Conservation (phyloP, 2,888 invertebrate species). For the Tenthredo distinguenda region DNA sequence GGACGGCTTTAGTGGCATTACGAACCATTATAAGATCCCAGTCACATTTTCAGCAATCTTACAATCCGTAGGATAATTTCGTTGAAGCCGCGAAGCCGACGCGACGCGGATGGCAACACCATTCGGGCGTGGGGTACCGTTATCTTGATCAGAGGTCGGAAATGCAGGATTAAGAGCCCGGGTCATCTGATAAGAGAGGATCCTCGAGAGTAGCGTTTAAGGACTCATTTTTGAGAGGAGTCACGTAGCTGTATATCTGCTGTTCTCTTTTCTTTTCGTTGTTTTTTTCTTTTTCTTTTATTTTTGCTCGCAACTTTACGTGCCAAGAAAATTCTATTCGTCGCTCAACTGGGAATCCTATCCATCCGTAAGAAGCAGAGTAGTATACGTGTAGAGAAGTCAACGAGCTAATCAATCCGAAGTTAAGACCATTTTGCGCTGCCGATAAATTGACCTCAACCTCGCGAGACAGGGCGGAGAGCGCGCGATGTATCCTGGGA, state of each 20-base stretch:
- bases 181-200: slow-evolving; percentile 42
- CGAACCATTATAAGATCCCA: not conserved
- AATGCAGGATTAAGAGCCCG: slow-evolving; percentile 37
- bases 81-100: not conserved
- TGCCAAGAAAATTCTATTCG: not conserved
- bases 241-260: not conserved
- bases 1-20: not conserved
- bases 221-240: not conserved
- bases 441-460: slow-evolving; percentile 40
- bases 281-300: not conserved
- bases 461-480: not conserved
- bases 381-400: not conserved
- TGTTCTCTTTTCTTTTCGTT: not conserved
- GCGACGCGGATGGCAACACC: not conserved
- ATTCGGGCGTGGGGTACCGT: slow-evolving; percentile 9
- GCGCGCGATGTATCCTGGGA: slow-evolving; percentile 42
- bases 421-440: slow-evolving; percentile 34
- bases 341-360: not conserved
- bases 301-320: not conserved
- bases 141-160: slow-evolving; percentile 38
- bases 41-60: slow-evolving; percentile 36
- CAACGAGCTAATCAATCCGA: slow-evolving; percentile 39
- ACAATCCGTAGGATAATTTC: slow-evolving; percentile 33
- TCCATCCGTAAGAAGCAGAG: not conserved
- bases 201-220: slow-evolving; percentile 14